Base-by-base conservation (phyloP, 2,888 invertebrate genomes). In the Eutolmus rufibarbis region DNA sequence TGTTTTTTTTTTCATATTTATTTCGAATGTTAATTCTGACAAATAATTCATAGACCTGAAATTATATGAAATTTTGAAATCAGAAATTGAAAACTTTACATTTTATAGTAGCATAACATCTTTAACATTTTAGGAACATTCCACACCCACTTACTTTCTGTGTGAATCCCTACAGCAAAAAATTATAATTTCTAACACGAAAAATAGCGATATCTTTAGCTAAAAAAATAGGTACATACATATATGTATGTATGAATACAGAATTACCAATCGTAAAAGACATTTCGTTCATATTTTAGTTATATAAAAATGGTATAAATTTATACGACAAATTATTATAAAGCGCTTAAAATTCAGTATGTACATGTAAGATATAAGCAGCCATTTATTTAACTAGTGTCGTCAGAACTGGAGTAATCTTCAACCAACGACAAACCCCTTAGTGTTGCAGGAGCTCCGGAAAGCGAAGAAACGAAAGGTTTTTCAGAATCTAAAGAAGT, bases 341-440 rank as follows among this genome's bases (percentile, higher is more conserved):
- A 46, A 46, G 16, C 16, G 2, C 43, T 46, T 46, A 46, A 46
- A 46, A 46, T 46, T 46, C 51, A 16, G 3, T 12, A 66, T 66
- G 3, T 66, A 66, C 66, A 19, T 0, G 9, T 66, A 0, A 66
- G 2, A 66, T 3, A 12, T 23, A 12, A 23, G 8, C 7, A 57
- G n/a, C 34, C 7, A 57, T 2, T 23, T 4, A 28, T 28, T 66
- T 51, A 79, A 82, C 82, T 82, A 82, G 86, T 89, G 14, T 89
- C 89, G 34, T 89, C 89, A 1, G 90, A 89, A 84, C 90, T 89
- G 2, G 89, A 89, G 86, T 90, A 90, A 43, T 89, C 89, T 37
- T 89, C 87, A 12, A 90, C 89, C 23, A 90, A 88, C 19, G 82
- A 82, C 12, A 66, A 23, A 19, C 28, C 4, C 66, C 66, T 66